Evolutionary conservation across 2,797 vertebrate genomes (phyloP), one percentile per base, ranked within the genome.

Genomic region (Paratrypauchen microcephalus): DNA sequence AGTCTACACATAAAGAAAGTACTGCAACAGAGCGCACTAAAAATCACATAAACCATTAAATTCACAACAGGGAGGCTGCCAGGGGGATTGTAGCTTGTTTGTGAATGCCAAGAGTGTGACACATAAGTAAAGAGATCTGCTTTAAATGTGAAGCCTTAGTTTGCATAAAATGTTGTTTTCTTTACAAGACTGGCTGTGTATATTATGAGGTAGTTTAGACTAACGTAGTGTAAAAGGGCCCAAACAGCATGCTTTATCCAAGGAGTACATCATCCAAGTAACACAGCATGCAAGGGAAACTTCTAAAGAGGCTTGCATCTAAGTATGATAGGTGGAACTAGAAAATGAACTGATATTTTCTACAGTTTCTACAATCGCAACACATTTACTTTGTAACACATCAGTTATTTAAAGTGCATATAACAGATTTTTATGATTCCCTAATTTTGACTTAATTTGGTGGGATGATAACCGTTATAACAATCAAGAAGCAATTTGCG

Each of bases 21-120:
- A 26, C 21, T 32, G 58, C 62, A 75, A 60, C 30, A 65, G 69
- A 69, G 80, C 56, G 74, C 59, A 28, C 36, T 28, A 60, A 73
- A 71, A 66, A 77, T 70, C 67, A 70, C 61, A 71, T 72, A 83
- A 74, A 57, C 5, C 60, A 66, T 75, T 74, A 50, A 69, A 75
- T 50, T 65, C 62, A 45, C 26, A 65, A 60, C 50, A n/a, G 23
- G 16, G 62, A 50, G 48, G 66, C 45, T 58, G 73, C 64, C 18
- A 57, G 50, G 72, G 68, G 76, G 65, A 68, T 11, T 52, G 68
- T 66, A 65, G 69, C 58, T 68, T 50, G 70, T 77, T 75, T 81
- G 75, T 67, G 74, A 71, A 66, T 52, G 64, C 50, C 0, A 45
- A 32, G 32, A 48, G 54, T 41, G 78, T 41, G 68, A 75, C n/a